Percentiles rank a stretch among this genome's conserved stretches.
Conservation (phyloP, 2,113 vertebrate genomes). For the Microcebus tavaratra region DNA sequence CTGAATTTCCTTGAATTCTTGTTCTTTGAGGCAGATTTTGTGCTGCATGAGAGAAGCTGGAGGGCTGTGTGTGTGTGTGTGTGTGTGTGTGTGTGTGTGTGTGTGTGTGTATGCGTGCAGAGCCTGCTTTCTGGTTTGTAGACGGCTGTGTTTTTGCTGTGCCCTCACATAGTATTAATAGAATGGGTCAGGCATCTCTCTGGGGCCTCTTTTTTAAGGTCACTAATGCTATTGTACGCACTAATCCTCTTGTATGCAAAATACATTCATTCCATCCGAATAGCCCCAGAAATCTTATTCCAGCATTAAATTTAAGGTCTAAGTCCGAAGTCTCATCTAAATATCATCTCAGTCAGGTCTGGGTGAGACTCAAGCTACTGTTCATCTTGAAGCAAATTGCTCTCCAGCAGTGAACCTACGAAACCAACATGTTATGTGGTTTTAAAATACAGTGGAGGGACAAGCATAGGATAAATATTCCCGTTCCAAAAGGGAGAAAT, state of each 20-base stretch:
- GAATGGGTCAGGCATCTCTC: background rate
- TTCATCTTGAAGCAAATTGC: background rate
- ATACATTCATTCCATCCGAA: background rate
- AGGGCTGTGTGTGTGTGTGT: background rate
- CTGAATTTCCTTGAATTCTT: background rate
- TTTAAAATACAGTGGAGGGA: background rate
- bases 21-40: background rate
- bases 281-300: background rate
- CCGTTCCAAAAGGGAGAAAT: background rate
- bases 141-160: background rate
- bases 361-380: too few species aligned
- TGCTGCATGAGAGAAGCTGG: background rate
- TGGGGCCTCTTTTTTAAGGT: background rate
- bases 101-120: background rate
- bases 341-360: background rate
- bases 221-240: background rate
- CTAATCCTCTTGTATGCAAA: background rate
- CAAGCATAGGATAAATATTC: background rate
- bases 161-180: too few species aligned
- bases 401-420: background rate
- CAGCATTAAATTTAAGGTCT: background rate
- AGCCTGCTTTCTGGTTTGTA: background rate
- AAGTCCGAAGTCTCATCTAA: background rate
- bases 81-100: too few species aligned
- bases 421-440: background rate